A percentile compares a stretch with the other conserved stretches of the same genome.
These are phyloP conservation scores for Campaea margaritaria DNA, from an alignment of 2,888 invertebrate species.

Conservation along the genomic window DNA sequence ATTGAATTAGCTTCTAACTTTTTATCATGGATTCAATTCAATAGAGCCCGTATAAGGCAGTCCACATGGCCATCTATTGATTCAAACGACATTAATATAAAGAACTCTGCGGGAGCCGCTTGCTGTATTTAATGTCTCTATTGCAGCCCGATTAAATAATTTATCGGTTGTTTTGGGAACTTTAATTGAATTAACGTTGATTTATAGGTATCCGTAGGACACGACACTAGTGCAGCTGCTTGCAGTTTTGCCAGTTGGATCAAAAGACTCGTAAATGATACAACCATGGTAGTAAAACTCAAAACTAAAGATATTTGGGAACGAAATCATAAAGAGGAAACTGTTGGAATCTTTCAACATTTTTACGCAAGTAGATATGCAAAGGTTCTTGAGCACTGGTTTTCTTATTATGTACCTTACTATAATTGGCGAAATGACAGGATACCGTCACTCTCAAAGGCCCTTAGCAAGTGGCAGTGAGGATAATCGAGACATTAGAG, in stretches of 20 bases:
- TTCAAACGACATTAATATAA: constrained; percentile 22
- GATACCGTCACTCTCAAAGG: neutral
- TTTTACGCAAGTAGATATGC: no score
- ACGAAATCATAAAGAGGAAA: no score
- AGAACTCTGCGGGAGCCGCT: constrained; percentile 19
- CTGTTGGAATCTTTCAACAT: no score
- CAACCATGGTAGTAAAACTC: no score
- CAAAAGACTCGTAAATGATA: neutral
- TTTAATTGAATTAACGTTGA: constrained; percentile 20
- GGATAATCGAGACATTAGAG: constrained; percentile 9
- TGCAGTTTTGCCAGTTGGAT: neutral
- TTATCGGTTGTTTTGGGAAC: constrained; percentile 9
- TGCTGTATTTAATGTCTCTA: constrained; percentile 25
- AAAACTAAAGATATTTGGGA: no score
- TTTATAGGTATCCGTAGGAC: constrained; percentile 1
- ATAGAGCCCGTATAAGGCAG: constrained; percentile 18
- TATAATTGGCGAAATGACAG: no score
- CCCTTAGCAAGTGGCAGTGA: neutral
- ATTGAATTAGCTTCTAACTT: constrained; percentile 14
- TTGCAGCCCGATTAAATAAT: constrained; percentile 20
- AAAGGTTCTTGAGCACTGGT: no score
- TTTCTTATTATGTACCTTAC: no score
- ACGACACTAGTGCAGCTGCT: neutral
- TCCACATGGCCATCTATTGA: constrained; percentile 20
- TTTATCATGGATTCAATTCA: constrained; percentile 16